These are phyloP conservation scores for Anagrus nilaparvatae DNA, from an alignment of 1,140 invertebrate genomes.

Conservation along the genomic window DNA sequence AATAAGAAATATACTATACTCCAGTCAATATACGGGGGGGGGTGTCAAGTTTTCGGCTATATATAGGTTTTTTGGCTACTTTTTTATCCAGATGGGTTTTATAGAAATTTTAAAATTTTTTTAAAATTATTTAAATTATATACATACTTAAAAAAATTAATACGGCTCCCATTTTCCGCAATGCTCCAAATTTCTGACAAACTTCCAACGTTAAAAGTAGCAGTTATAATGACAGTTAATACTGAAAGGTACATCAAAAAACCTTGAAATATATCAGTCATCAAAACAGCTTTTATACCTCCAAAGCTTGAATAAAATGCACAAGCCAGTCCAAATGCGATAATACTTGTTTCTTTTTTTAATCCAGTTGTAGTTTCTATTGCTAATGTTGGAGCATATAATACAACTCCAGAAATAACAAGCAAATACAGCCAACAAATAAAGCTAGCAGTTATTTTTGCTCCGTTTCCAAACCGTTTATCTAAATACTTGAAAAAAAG, in stretches of 20 bases:
- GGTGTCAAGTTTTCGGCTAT: too few species aligned
- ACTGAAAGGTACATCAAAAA: constrained; percentile 66
- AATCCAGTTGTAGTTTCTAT: constrained; percentile 80
- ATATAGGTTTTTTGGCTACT: too few species aligned
- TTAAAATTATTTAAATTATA: background rate
- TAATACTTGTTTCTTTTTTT: constrained; percentile 60
- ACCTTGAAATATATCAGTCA: constrained; percentile 78
- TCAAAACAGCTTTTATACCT: constrained; percentile 82
- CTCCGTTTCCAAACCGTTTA: constrained; percentile 59
- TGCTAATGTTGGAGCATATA: constrained; percentile 85
- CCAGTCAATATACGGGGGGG: background rate
- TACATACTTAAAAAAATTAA: constrained; percentile 59
- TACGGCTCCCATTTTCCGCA: constrained; percentile 51
- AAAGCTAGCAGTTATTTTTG: constrained; percentile 60
- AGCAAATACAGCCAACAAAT: constrained; percentile 75
- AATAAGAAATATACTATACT: too few species aligned
- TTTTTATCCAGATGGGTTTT: too few species aligned
- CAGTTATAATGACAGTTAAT: constrained; percentile 65
- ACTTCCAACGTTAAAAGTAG: constrained; percentile 51
- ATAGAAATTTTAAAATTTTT: constrained; percentile 1
- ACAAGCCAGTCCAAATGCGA: constrained; percentile 73
- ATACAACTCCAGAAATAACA: constrained; percentile 84
- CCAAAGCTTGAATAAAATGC: constrained; percentile 80
- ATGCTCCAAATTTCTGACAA: constrained; percentile 54
- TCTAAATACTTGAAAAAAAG: constrained; percentile 89